Conservation (phyloP, 2,888 invertebrate genomes). For the Tribolium freemani region DNA sequence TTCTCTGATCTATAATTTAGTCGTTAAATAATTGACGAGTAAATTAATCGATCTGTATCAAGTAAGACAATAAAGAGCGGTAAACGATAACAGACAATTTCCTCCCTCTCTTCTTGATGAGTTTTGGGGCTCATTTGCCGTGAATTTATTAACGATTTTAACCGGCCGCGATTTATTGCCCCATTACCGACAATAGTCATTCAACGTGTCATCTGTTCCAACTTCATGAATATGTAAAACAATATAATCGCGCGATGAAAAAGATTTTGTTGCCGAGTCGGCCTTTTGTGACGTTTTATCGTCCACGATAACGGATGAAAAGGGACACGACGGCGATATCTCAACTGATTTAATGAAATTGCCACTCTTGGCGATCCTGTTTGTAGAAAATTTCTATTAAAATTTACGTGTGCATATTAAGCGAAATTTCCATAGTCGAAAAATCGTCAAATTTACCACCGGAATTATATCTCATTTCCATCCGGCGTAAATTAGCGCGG, state of each 20-base stretch:
- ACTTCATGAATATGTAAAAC: conserved; percentile 22
- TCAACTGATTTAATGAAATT: conserved; percentile 21
- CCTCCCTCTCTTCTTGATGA: neutral
- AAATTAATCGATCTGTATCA: neutral
- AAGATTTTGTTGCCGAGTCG: conserved; percentile 7
- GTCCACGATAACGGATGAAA: conserved; percentile 16
- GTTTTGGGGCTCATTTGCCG: neutral
- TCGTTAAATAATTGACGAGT: neutral
- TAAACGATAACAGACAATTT: neutral
- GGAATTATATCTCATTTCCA: conserved; percentile 21
- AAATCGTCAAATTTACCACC: conserved; percentile 8
- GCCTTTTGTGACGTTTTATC: conserved; percentile 5
- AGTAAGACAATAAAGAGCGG: neutral
- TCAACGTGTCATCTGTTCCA: conserved; percentile 7
- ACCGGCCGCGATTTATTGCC: conserved; percentile 11
- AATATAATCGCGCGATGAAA: conserved; percentile 8
- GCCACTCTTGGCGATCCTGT: neutral
- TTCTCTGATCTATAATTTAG: neutral
- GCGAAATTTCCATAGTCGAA: conserved; percentile 14
- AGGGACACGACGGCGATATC: conserved; percentile 9
- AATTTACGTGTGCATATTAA: conserved; percentile 13
- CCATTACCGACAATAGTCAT: conserved; percentile 11
- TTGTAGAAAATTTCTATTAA: conserved; percentile 6
- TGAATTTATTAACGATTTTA: conserved; percentile 10
- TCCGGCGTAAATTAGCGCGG: conserved; percentile 5